Evolutionary conservation across 2,888 invertebrate species (phyloP), one percentile per base, ranked within the genome.

Genomic region (Thumatha senex): DNA sequence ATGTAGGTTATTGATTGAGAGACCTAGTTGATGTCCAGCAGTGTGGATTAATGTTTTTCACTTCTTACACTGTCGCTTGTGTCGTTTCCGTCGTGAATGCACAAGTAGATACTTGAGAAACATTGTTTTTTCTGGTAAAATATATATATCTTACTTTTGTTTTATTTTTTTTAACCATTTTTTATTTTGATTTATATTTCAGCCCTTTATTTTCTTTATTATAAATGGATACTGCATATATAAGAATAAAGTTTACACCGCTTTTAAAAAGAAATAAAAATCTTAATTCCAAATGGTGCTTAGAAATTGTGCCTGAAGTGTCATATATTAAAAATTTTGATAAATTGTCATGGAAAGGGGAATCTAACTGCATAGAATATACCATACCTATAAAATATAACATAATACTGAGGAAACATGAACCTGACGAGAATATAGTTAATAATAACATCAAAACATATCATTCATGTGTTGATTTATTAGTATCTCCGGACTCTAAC

Each of bases 281-380:
- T 57, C 61, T 70, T 29, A 63, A 72, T 46, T 77, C 80, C 1
- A 79, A 76, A 46, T 87, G 77, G 56, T 82, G 64, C 46, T 67
- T 90, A 24, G 88, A 89, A 80, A 86, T 90, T 47, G 68, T 84
- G 40, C 89, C 90, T 10, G 79, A 86, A 68, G 68, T 89, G 13
- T 74, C 81, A 0, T 68, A 65, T 45, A 60, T 83, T 40, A 63
- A 84, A 65, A 86, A 89, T 50, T 58, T 89, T 30, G 79, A 89
- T 15, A 82, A 81, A 72, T 72, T 88, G 33, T 59, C 78, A 56
- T 86, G 82, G 83, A 79, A 63, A 47, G 60, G 73, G n/a, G 67
- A 77, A 52, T 69, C 74, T 1, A 70, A 76, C 40, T 61, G 64
- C 5, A 74, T 86, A 14, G 86, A 89, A 61, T 89, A 84, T 49